These are phyloP conservation scores for Drosophila kurseongensis DNA, from an alignment of 1,140 invertebrate species.

Conservation along the genomic window DNA sequence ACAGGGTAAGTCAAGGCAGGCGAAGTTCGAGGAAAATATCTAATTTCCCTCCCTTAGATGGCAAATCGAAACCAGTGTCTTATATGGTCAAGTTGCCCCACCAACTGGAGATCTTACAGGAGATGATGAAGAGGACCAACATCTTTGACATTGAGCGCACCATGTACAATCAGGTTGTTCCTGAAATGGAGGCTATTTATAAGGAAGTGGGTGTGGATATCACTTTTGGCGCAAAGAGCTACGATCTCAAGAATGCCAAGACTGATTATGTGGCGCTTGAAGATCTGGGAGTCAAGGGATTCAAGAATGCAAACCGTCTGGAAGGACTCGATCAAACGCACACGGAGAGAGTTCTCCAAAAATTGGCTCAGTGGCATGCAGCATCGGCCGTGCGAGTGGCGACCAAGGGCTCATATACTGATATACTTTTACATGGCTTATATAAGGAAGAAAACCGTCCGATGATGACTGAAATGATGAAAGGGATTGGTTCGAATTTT, in stretches of 20 bases:
- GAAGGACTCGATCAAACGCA: constrained; percentile 85
- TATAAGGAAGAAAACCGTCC: constrained; percentile 51
- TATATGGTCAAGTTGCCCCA: constrained; percentile 69
- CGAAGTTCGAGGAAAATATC: neutral
- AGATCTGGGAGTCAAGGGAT: constrained; percentile 85
- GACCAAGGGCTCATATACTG: constrained; percentile 83
- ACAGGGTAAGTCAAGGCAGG: constrained; percentile 35
- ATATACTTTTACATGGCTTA: constrained; percentile 16
- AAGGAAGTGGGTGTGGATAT: constrained; percentile 69
- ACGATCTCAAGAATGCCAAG: constrained; percentile 45
- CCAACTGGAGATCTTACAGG: constrained; percentile 26
- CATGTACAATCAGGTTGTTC: constrained; percentile 63
- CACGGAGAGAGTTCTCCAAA: constrained; percentile 84
- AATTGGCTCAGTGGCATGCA: constrained; percentile 86
- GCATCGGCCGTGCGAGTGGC: constrained; percentile 79
- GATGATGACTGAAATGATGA: constrained; percentile 53
- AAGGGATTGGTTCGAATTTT: constrained; percentile 31
- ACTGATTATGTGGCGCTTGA: constrained; percentile 85
- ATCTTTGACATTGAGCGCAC: constrained; percentile 56
- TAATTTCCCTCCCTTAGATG: constrained; percentile 32
- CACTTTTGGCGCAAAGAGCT: constrained; percentile 56
- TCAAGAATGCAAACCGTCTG: constrained; percentile 85
- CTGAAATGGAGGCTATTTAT: constrained; percentile 73
- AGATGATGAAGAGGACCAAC: constrained; percentile 42
- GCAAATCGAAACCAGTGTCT: constrained; percentile 42